phyloP scores from a whole-genome alignment of 2,888 invertebrate genomes.

The Patella ulyssiponensis region DNA sequence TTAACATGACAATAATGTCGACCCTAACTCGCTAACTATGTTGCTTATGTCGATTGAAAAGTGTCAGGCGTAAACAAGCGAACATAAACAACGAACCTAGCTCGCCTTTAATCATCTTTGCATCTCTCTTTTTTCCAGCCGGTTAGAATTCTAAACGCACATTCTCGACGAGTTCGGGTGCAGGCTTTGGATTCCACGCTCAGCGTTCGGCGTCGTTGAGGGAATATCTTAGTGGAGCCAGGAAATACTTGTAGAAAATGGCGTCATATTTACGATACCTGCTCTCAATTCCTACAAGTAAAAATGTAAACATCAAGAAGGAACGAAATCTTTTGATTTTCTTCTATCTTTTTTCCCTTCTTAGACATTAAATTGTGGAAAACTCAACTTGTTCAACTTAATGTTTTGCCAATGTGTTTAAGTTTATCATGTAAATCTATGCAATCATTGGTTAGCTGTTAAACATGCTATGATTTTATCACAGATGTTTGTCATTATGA shows the following conservation, averaged over 20 bases:
- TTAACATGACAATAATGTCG: conserved; percentile 3
- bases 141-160: not conserved
- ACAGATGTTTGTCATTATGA: too few species aligned
- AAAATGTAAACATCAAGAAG: conserved; percentile 12
- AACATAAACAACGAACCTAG: conserved; percentile 3
- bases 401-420: too few species aligned
- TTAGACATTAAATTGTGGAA: too few species aligned
- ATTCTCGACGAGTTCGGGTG: not conserved
- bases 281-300: not conserved
- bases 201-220: conserved; percentile 4
- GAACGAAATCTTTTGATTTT: not conserved
- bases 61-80: conserved; percentile 8
- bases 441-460: too few species aligned
- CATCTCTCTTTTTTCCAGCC: conserved; percentile 3
- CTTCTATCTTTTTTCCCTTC: not conserved
- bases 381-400: too few species aligned
- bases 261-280: conserved; percentile 7
- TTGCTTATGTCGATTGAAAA: conserved; percentile 1
- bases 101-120: conserved; percentile 1
- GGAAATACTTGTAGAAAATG: not conserved
- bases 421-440: too few species aligned
- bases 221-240: not conserved
- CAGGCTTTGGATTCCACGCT: not conserved
- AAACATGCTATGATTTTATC: too few species aligned
- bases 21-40: not conserved